Percentiles rank a stretch among this genome's conserved stretches.
Evolutionary conservation across 2,113 vertebrate genomes (phyloP).

Genomic region (Leptocoma aspasia): DNA sequence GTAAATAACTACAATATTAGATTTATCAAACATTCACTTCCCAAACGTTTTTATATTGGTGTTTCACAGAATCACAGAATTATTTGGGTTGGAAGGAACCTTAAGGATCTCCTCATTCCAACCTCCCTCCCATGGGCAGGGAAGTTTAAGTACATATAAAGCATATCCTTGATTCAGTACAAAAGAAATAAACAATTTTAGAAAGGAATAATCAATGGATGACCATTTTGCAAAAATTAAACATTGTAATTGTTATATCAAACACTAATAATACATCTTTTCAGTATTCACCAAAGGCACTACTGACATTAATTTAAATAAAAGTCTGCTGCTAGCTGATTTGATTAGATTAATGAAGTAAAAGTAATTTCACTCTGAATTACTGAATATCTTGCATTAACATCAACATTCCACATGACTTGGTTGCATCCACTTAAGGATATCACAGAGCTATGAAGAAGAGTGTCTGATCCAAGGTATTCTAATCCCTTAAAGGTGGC

Average conservation of each 20-base stretch:
- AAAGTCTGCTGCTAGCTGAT: background rate
- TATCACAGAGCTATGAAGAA: background rate
- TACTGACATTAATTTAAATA: background rate
- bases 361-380: background rate
- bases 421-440: background rate
- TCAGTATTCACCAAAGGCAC: background rate
- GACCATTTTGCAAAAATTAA: background rate
- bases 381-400: background rate
- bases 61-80: background rate
- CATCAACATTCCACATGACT: background rate
- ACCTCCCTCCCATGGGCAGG: background rate
- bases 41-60: background rate
- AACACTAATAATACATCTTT: background rate
- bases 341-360: background rate
- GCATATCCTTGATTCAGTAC: background rate
- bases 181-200: background rate
- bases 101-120: background rate
- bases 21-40: background rate
- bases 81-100: background rate
- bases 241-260: background rate
- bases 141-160: background rate
- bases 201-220: background rate
- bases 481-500: background rate
- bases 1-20: background rate
- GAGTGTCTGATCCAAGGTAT: background rate